Conservation (phyloP, 1,140 invertebrate genomes). For the Ptiloglossa arizonensis region DNA sequence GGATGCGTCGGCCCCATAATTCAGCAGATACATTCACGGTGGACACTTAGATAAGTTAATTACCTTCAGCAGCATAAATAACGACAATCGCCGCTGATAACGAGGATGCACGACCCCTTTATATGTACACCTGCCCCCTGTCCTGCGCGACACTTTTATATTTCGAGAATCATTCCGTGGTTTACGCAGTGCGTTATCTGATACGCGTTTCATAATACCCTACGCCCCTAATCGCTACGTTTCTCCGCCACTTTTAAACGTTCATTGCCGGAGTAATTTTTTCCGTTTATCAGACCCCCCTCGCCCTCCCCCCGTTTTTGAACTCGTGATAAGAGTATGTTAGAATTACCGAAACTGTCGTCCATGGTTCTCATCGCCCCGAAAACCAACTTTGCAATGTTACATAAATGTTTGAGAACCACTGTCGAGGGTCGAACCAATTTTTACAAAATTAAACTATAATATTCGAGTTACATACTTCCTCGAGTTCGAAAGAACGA, state of each 20-base stretch:
- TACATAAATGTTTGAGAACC: too few species aligned
- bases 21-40: constrained; percentile 37
- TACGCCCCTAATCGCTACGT: constrained; percentile 28
- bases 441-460: too few species aligned
- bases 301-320: neutral
- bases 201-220: constrained; percentile 29
- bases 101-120: constrained; percentile 42
- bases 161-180: constrained; percentile 46
- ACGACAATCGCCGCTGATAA: constrained; percentile 49
- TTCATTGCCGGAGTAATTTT: neutral
- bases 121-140: constrained; percentile 16
- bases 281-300: neutral
- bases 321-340: neutral
- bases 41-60: constrained; percentile 53
- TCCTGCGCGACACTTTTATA: constrained; percentile 38
- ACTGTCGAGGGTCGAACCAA: too few species aligned
- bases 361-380: too few species aligned
- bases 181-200: constrained; percentile 44
- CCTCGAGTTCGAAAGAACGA: too few species aligned
- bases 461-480: too few species aligned
- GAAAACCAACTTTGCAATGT: too few species aligned
- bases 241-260: constrained; percentile 10
- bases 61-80: constrained; percentile 49
- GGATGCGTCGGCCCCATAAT: constrained; percentile 39
- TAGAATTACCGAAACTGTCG: neutral